Conservation (phyloP, 92 coral and sea anemone species). For the Zoanthus solanderi region DNA sequence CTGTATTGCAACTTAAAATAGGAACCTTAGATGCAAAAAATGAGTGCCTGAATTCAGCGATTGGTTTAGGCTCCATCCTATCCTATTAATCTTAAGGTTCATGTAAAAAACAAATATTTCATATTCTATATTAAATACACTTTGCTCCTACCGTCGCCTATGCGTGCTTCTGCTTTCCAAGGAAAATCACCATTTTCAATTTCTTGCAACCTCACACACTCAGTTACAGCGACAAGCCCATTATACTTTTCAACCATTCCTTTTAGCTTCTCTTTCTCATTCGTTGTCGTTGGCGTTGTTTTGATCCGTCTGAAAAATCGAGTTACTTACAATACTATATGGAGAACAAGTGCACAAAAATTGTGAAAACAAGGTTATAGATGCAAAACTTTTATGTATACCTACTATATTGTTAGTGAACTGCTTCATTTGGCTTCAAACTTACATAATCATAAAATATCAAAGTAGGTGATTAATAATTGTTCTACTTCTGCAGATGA, state of each 20-base stretch:
- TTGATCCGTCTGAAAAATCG: constrained; percentile 61
- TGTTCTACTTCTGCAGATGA: neutral
- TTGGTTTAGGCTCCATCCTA: neutral
- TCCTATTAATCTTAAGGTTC: neutral
- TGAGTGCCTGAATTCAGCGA: neutral
- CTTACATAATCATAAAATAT: neutral
- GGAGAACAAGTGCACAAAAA: neutral
- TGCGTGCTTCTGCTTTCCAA: constrained; percentile 18
- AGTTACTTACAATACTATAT: neutral
- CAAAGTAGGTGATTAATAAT: neutral
- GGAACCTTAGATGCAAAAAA: neutral
- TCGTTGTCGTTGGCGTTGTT: constrained; percentile 63
- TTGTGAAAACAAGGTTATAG: neutral
- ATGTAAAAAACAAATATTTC: neutral
- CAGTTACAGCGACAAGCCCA: constrained; percentile 23
- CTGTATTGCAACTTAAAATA: neutral
- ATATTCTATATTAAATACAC: neutral
- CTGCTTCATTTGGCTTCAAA: neutral
- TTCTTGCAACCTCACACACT: constrained; percentile 5
- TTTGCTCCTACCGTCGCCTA: neutral
- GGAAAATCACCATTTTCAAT: constrained; percentile 40
- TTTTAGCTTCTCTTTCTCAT: constrained; percentile 47
- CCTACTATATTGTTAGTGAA: neutral
- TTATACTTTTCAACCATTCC: constrained; percentile 37
- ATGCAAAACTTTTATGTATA: neutral